A percentile compares a stretch with the other conserved stretches of the same genome.
Evolutionary conservation across 2,888 invertebrate genomes (phyloP).

Genomic region (Epinotia brunnichana): DNA sequence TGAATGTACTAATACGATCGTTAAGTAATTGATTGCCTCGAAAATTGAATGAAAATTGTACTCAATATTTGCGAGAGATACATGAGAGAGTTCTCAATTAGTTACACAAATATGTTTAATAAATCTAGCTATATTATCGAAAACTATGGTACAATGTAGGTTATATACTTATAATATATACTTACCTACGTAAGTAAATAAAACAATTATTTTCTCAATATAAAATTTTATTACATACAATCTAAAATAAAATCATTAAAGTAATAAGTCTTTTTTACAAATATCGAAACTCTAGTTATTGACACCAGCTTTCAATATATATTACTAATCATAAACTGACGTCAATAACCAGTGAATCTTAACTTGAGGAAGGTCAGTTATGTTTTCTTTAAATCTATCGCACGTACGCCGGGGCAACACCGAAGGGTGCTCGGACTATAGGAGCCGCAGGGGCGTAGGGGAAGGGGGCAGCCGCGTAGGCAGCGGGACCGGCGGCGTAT

Average conservation of each 20-base stretch:
- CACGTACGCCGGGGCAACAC: slow-evolving; percentile 73
- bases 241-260: background rate
- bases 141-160: background rate
- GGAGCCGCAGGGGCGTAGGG: slow-evolving; percentile 58
- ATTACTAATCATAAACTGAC: background rate
- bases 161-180: too few species aligned
- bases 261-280: slow-evolving; percentile 54
- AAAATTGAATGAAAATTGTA: background rate
- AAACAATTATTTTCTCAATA: background rate
- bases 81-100: too few species aligned
- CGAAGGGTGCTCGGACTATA: slow-evolving; percentile 62
- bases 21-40: background rate
- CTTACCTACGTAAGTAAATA: background rate
- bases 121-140: too few species aligned
- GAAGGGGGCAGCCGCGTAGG: slow-evolving; percentile 54
- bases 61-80: too few species aligned
- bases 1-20: background rate
- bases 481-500: slow-evolving; percentile 48
- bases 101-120: too few species aligned
- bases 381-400: slow-evolving; percentile 76
- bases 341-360: slow-evolving; percentile 9
- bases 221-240: slow-evolving; percentile 21
- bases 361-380: slow-evolving; percentile 62
- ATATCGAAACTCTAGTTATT: slow-evolving; percentile 9
- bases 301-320: background rate